These are phyloP conservation scores for Lithophane ornitopus DNA, from an alignment of 2,888 invertebrate genomes.

Conservation along the genomic window DNA sequence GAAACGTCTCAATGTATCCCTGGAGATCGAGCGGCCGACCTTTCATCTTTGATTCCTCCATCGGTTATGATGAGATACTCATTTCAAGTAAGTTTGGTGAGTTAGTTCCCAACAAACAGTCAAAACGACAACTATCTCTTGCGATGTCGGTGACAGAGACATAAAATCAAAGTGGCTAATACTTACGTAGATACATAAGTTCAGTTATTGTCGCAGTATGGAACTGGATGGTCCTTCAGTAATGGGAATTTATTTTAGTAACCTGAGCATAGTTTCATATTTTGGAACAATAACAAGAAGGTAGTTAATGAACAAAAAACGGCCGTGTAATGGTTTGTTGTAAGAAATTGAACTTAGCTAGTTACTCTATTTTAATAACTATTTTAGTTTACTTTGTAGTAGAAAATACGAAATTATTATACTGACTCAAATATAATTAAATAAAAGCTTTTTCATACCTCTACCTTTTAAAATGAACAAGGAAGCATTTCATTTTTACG, in stretches of 20 bases:
- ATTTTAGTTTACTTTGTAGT: neutral
- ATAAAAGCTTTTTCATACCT: slow-evolving; percentile 7
- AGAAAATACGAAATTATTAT: neutral
- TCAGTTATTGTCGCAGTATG: slow-evolving; percentile 37
- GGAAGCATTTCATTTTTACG: slow-evolving; percentile 53
- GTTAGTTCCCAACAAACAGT: slow-evolving; percentile 63
- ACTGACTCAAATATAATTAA: neutral
- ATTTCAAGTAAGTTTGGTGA: slow-evolving; percentile 67
- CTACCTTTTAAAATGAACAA: slow-evolving; percentile 44
- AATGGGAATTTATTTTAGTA: slow-evolving; percentile 38
- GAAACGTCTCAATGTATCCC: slow-evolving; percentile 82
- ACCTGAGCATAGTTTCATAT: slow-evolving; percentile 4
- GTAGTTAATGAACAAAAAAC: neutral
- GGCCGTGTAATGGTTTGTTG: neutral
- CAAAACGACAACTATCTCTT: slow-evolving; percentile 47
- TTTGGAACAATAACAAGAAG: slow-evolving; percentile 1
- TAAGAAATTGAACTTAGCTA: neutral
- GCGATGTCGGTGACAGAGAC: slow-evolving; percentile 32
- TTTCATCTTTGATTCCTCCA: slow-evolving; percentile 75
- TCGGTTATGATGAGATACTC: slow-evolving; percentile 72
- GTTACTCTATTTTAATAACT: neutral
- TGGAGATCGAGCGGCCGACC: slow-evolving; percentile 72
- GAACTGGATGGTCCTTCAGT: slow-evolving; percentile 16
- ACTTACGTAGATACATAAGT: slow-evolving; percentile 39
- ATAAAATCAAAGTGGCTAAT: slow-evolving; percentile 50